These are phyloP conservation scores for Anas capensis DNA, from an alignment of 2,797 vertebrate genomes.

Conservation along the genomic window DNA sequence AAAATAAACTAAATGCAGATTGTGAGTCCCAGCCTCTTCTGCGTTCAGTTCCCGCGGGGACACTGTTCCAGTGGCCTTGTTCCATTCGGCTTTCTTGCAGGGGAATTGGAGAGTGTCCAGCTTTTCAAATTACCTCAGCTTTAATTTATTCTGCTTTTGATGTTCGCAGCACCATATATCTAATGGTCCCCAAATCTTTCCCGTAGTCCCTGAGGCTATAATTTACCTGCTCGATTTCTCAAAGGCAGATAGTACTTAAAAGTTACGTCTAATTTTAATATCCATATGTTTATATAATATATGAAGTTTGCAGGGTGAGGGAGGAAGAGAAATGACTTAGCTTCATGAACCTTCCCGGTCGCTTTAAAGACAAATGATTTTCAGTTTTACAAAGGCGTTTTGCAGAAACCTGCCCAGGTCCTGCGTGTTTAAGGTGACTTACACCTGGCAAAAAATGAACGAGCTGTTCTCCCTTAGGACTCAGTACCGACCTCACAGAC, in stretches of 20 bases:
- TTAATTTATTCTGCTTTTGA: slow-evolving; percentile 70
- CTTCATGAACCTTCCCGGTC: slow-evolving; percentile 5
- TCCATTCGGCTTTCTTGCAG: slow-evolving; percentile 14
- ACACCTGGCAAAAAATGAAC: not conserved
- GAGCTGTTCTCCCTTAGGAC: not conserved
- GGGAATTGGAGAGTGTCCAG: slow-evolving; percentile 44
- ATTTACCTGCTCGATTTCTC: slow-evolving; percentile 36
- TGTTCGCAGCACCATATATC: slow-evolving; percentile 25
- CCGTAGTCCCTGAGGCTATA: slow-evolving; percentile 23
- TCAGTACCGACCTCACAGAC: not conserved
- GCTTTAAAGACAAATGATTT: slow-evolving; percentile 32
- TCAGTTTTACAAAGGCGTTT: not conserved
- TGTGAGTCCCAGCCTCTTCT: slow-evolving; percentile 26
- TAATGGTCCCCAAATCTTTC: slow-evolving; percentile 23
- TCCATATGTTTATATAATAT: slow-evolving; percentile 27
- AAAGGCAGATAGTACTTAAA: slow-evolving; percentile 15
- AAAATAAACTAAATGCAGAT: slow-evolving; percentile 52
- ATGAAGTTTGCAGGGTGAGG: not conserved
- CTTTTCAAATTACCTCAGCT: slow-evolving; percentile 57
- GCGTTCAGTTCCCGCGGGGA: slow-evolving; percentile 36
- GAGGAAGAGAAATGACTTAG: not conserved
- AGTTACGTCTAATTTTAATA: slow-evolving; percentile 3
- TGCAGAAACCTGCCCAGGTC: slow-evolving; percentile 1
- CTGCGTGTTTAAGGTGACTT: slow-evolving; percentile 11
- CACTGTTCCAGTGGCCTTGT: slow-evolving; percentile 53